Evolutionary conservation across 2,888 invertebrate genomes (phyloP).

Genomic region (Lasius platythorax): DNA sequence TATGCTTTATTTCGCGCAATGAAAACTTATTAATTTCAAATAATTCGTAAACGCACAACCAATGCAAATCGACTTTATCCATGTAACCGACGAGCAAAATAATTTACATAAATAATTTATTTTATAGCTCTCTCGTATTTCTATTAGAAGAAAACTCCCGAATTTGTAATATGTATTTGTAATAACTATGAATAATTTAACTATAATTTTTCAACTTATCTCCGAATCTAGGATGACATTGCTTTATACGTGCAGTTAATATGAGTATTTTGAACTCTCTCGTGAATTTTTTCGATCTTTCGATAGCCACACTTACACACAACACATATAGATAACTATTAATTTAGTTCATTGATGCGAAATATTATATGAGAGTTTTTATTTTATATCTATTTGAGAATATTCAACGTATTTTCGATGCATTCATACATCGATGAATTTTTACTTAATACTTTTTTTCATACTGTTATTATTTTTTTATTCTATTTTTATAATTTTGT

Average conservation of each 20-base stretch:
- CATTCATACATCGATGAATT: background rate
- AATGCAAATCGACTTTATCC: background rate
- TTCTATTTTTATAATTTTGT: background rate
- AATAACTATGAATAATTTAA: background rate
- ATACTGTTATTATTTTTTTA: background rate
- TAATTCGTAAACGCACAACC: background rate
- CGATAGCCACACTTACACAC: background rate
- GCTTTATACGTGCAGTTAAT: background rate
- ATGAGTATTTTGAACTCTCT: background rate
- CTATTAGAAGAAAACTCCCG: background rate
- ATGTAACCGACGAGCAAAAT: background rate
- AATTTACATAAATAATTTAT: background rate
- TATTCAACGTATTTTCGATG: background rate
- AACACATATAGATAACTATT: background rate
- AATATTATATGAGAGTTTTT: background rate
- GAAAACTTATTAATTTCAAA: background rate
- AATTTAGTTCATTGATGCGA: background rate
- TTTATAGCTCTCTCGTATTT: background rate
- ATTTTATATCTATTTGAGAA: slow-evolving; percentile 5
- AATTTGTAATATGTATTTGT: background rate
- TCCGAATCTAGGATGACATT: background rate
- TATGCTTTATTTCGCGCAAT: background rate
- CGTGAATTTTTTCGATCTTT: slow-evolving; percentile 3
- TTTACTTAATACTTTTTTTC: background rate
- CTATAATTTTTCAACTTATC: background rate